Evolutionary conservation across 2,797 vertebrate species (phyloP), one percentile per base, ranked within the genome.

Genomic region (Betta splendens): DNA sequence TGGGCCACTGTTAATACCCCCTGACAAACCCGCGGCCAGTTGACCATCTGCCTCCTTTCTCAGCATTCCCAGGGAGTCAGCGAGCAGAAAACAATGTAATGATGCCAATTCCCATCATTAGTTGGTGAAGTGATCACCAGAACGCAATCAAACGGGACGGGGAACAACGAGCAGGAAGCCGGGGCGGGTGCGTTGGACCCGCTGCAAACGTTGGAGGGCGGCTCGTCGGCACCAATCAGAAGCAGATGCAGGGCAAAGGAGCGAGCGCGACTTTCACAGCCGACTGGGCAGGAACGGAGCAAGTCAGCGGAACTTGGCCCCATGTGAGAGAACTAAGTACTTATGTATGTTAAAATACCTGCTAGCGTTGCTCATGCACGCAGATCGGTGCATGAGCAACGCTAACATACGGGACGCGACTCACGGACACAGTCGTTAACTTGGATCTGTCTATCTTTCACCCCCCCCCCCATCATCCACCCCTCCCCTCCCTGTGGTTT

Each of bases 161-260:
- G 43, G 62, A 75, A 77, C 75, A 75, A 77, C 80, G 77, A 63
- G 50, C 62, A 9, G 1, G 40, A 65, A 49, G 75, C 48, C 62
- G 73, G 79, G 72, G 67, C 54, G 12, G 53, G 20, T 1, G 43
- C 50, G 39, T 64, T 37, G n/a, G 35, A 54, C 22, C 64, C 53
- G 28, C 23, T 22, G 48, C 52, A 47, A 32, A 77, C 50, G 65
- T 32, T 1, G 10, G 65, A 32, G 45, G 55, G 20, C 42, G 44
- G 65, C 73, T 83, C 84, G 80, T 86, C 80, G 88, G 75, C 69
- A 88, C 85, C 79, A 81, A 77, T 85, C 83, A 77, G 66, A 79
- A 6, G 50, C 70, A 74, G 69, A 75, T 75, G 69, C 67, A 80
- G 82, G 70, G 71, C 66, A 60, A 70, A 71, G 56, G 69, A 79